Base-by-base conservation (phyloP, 2,888 invertebrate genomes). In the Beris chalybata region DNA sequence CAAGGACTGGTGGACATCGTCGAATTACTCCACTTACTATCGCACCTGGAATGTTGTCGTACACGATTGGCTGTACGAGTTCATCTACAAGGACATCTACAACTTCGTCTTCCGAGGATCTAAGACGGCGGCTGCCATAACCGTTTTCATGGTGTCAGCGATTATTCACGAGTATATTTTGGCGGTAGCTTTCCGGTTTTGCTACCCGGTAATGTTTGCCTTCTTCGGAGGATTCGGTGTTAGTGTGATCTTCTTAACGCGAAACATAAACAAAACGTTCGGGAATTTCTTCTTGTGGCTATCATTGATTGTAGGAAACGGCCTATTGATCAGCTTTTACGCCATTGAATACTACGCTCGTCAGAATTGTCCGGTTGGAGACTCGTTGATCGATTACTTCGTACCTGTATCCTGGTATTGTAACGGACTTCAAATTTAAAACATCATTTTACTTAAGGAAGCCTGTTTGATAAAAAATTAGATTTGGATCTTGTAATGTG, bases 1-100 rank as follows among this genome's bases (percentile, higher is more conserved):
- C 75, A 85, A 85, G 81, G 93, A 93, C 75, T 95, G 95, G 95
- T 95, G 95, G 95, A 93, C 90, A 67, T 86, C 89, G 2, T 87
- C 87, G 0, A 86, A 87, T 30, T 94, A 87, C 79, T 85, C 87
- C 0, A 83, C 82, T 15, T 95, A 89, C 79, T 95, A 92, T 78
- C 86, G 93, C 12, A 89, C 89, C 3, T 96, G 95, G 95, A 96
- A 96, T 79, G 85, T 91, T 45, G 87, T 94, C 0, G 93, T 96
- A 0, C 90, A 95, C 77, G 92, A 93, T 71, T 96, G 95, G 94
- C 83, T 96, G 0, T 90, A 92, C 72, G 86, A 87, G 3, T 93
- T 94, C 78, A 83, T 96, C 67, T 94, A 93, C 80, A 87, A 86
- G 74, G 93, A 92, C n/a, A 72, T 82, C 4, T 79, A 79, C 69